Percentiles rank a stretch among this genome's conserved stretches.
These are phyloP conservation scores for Caenorhabditis angaria DNA, from an alignment of 2,888 invertebrate genomes.

Conservation along the genomic window DNA sequence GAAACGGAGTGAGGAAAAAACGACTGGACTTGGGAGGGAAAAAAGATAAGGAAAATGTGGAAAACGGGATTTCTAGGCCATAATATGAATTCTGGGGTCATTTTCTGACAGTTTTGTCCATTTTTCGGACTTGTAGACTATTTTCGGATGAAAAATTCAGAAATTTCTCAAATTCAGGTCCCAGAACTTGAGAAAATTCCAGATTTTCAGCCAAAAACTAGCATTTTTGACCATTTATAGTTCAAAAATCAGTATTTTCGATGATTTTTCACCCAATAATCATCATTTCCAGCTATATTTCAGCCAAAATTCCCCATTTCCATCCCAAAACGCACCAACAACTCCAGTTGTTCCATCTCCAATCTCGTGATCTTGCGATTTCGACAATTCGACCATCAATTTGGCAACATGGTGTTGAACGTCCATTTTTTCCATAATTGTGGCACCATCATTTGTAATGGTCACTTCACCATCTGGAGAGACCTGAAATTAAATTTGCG, in stretches of 20 bases:
- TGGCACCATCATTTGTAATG: slow-evolving; percentile 98
- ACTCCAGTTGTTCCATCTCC: slow-evolving; percentile 99
- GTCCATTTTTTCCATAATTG: slow-evolving; percentile 97
- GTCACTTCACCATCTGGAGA: slow-evolving; percentile 95
- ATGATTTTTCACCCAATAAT: not conserved
- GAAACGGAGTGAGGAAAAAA: too few relatives aligned
- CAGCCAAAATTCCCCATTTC: not conserved
- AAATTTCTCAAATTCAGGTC: not conserved
- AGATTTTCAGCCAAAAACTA: not conserved
- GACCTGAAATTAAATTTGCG: slow-evolving; percentile 30
- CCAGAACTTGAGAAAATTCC: not conserved
- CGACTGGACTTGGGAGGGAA: too few relatives aligned
- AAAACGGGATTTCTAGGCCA: too few relatives aligned
- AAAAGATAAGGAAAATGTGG: too few relatives aligned
- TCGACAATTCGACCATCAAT: slow-evolving; percentile 94
- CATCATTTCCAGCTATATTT: not conserved
- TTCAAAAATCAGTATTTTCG: not conserved
- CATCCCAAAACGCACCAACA: slow-evolving; percentile 77
- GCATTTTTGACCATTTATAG: not conserved
- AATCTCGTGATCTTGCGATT: slow-evolving; percentile 99
- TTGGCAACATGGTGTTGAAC: slow-evolving; percentile 98
- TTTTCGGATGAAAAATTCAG: too few relatives aligned
- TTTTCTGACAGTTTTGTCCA: too few relatives aligned
- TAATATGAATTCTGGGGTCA: too few relatives aligned
- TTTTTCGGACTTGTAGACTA: too few relatives aligned